Evolutionary conservation across 2,113 vertebrate species (phyloP).

Genomic region (Malurus melanocephalus): DNA sequence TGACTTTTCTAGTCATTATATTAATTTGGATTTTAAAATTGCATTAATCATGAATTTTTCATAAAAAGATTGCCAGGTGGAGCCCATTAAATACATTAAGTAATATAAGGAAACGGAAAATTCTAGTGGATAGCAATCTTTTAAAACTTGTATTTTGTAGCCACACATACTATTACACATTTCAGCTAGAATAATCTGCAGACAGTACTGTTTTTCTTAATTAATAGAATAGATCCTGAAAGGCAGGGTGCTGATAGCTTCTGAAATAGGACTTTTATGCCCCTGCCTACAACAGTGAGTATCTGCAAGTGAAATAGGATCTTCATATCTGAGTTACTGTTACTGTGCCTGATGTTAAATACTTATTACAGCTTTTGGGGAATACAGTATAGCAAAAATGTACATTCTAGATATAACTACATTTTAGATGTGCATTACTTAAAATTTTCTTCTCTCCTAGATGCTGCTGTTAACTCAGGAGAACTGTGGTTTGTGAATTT

Average conservation of each 20-base stretch:
- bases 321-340: background rate
- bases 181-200: background rate
- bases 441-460: conserved; percentile 43
- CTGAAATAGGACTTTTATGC: background rate
- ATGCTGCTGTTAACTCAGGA: conserved; percentile 91
- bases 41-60: background rate
- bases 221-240: background rate
- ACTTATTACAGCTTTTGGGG: background rate
- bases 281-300: background rate
- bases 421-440: background rate
- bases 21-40: background rate
- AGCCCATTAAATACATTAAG: background rate
- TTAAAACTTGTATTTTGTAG: background rate
- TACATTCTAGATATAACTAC: background rate
- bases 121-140: background rate
- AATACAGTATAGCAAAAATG: background rate
- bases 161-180: background rate
- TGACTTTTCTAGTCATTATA: background rate
- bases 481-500: conserved; percentile 99
- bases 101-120: background rate
- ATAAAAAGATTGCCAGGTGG: background rate
- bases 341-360: background rate
- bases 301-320: background rate
- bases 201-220: background rate
- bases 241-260: background rate